Conservation (phyloP, 1,140 invertebrate genomes). For the roundworm (Caenorhabditis elegans) region DNA sequence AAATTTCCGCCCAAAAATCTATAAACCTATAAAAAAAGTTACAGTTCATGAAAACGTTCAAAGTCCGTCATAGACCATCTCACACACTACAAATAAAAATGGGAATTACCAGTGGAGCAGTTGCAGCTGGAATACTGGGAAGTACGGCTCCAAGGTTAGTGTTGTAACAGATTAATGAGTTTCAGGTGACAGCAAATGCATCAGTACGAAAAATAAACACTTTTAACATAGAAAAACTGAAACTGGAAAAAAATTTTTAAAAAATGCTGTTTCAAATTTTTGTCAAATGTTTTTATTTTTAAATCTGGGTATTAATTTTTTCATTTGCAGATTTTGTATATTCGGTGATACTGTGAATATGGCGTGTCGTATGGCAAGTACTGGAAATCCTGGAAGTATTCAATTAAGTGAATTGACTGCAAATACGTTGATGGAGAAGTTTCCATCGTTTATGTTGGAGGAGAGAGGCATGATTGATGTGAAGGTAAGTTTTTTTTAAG, state of each 20-base stretch:
- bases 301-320: too few relatives aligned
- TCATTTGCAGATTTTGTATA: constrained; percentile 36
- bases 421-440: constrained; percentile 1
- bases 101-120: constrained; percentile 37
- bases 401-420: constrained; percentile 33
- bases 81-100: constrained; percentile 34
- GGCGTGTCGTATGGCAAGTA: constrained; percentile 38
- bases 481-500: constrained; percentile 26
- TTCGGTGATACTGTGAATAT: constrained; percentile 44
- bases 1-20: too few relatives aligned
- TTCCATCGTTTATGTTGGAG: constrained; percentile 17
- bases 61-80: constrained; percentile 25
- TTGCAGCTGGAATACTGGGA: constrained; percentile 39
- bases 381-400: constrained; percentile 29
- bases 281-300: too few relatives aligned
- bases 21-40: too few relatives aligned
- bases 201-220: too few relatives aligned
- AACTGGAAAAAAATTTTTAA: too few relatives aligned
- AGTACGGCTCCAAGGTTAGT: constrained; percentile 30
- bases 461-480: constrained; percentile 41
- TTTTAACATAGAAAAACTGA: too few relatives aligned
- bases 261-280: too few relatives aligned
- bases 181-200: too few relatives aligned
- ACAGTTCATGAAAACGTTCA: constrained; percentile 39
- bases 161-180: neutral